Evolutionary conservation across 1,140 invertebrate species (phyloP).

Genomic region (Propsilocerus akamusi): DNA sequence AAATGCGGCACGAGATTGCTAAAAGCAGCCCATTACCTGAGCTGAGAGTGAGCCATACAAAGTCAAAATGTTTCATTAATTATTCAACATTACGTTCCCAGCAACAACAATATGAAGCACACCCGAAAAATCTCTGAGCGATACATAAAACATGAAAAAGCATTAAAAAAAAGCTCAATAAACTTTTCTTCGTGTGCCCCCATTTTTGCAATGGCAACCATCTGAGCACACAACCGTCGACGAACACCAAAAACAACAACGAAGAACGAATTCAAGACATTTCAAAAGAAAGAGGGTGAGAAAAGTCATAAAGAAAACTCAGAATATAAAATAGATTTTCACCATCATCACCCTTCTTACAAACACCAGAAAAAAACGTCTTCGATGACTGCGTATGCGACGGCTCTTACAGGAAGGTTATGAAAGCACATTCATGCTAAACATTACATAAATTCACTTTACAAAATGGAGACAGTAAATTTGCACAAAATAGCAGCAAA

Average conservation of each 20-base stretch:
- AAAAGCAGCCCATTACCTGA: background rate
- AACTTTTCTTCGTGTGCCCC: background rate
- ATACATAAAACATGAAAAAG: slow-evolving; percentile 1
- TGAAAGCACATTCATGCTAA: too few species aligned
- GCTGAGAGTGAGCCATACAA: background rate
- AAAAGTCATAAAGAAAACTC: slow-evolving; percentile 2
- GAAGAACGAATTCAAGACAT: background rate
- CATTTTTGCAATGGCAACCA: too few species aligned
- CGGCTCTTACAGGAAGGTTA: background rate
- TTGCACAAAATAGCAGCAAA: background rate
- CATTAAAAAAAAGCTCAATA: too few species aligned
- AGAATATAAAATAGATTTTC: slow-evolving; percentile 4
- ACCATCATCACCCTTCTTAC: background rate
- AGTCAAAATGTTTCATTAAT: slow-evolving; percentile 1
- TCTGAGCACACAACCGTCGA: background rate
- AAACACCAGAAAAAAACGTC: background rate
- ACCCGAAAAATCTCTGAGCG: background rate
- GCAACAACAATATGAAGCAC: background rate
- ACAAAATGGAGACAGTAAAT: slow-evolving; percentile 1
- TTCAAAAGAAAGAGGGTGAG: background rate
- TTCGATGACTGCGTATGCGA: background rate
- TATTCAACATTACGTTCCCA: background rate
- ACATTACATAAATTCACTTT: slow-evolving; percentile 1
- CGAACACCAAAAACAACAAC: background rate
- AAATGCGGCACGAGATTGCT: too few species aligned